Evolutionary conservation across 1,140 invertebrate genomes (phyloP).

Genomic region (Calycopis cecrops): DNA sequence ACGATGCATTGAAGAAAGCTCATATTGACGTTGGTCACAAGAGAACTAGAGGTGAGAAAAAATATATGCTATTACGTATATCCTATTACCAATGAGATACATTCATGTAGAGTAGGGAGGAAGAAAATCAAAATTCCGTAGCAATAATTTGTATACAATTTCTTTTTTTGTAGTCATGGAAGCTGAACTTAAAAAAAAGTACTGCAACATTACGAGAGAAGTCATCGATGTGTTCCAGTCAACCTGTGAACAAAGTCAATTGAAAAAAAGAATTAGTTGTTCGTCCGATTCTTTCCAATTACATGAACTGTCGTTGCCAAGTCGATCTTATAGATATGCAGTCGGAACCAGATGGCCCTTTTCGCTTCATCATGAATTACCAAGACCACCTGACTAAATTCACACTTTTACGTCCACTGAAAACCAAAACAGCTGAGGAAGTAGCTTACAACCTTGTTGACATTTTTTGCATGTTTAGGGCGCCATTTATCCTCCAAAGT

Average conservation of each 20-base stretch:
- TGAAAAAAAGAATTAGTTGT: background rate
- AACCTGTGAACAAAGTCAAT: slow-evolving; percentile 1
- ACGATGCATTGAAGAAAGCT: background rate
- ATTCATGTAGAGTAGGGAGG: too few species aligned
- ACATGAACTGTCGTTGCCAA: slow-evolving; percentile 13
- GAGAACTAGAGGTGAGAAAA: background rate
- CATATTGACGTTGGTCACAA: slow-evolving; percentile 4
- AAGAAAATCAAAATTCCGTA: too few species aligned
- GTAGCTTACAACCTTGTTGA: slow-evolving; percentile 11
- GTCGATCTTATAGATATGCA: slow-evolving; percentile 15
- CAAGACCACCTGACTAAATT: slow-evolving; percentile 19
- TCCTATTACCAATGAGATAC: too few species aligned
- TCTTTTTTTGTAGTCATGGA: too few species aligned
- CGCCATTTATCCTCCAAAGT: too few species aligned
- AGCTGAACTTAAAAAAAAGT: slow-evolving; percentile 1
- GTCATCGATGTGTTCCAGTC: background rate
- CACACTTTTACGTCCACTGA: slow-evolving; percentile 9
- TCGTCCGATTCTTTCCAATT: slow-evolving; percentile 1
- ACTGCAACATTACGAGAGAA: slow-evolving; percentile 12
- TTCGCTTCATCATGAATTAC: slow-evolving; percentile 13
- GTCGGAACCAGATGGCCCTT: slow-evolving; percentile 1
- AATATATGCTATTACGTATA: too few species aligned
- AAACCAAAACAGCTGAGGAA: slow-evolving; percentile 9
- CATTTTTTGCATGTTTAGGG: too few species aligned
- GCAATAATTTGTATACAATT: too few species aligned